phyloP scores from a whole-genome alignment of 2,113 vertebrate genomes.

The Siniperca chuatsi region DNA sequence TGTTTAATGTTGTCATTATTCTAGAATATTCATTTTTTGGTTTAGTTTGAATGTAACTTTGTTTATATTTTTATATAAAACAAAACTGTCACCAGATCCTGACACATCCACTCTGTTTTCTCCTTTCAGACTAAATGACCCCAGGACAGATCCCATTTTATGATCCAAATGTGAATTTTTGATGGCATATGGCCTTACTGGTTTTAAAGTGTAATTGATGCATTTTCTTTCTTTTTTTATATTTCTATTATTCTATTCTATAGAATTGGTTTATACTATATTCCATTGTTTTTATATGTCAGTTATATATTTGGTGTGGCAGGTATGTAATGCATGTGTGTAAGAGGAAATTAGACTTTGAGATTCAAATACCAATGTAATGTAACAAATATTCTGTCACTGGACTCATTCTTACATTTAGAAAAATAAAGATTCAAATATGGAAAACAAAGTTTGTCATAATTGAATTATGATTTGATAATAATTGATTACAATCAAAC shows the following conservation, averaged over 20 bases:
- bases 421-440: not conserved
- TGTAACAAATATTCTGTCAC: not conserved
- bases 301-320: not conserved
- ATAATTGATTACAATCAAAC: not conserved
- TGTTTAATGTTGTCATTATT: not conserved
- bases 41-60: not conserved
- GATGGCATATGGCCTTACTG: not conserved
- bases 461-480: no score
- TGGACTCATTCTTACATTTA: not conserved
- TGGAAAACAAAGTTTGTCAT: not conserved
- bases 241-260: not conserved
- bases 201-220: not conserved
- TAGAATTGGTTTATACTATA: not conserved
- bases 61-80: not conserved
- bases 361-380: not conserved
- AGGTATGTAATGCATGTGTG: not conserved
- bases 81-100: not conserved
- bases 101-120: not conserved
- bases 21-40: not conserved
- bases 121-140: conserved; percentile 61
- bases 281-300: not conserved
- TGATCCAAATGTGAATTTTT: not conserved
- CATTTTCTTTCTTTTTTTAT: not conserved
- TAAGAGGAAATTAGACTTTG: not conserved
- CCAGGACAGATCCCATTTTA: no score